These are phyloP conservation scores for Turdus rufiventris DNA, from an alignment of 2,113 vertebrate genomes.

Conservation along the genomic window DNA sequence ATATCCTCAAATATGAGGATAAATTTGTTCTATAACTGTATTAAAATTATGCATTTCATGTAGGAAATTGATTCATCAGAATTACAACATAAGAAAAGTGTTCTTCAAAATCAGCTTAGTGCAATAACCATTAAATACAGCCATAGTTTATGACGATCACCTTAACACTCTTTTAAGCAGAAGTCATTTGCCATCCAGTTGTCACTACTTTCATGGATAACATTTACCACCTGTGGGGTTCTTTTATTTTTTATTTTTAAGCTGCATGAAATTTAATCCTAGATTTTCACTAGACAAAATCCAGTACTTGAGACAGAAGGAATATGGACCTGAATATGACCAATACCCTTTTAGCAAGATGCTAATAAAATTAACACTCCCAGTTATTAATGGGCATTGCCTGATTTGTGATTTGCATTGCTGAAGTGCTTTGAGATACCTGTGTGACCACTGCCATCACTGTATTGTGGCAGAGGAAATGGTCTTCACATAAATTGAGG, in stretches of 20 bases:
- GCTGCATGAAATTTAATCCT: accelerated
- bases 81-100: neutral
- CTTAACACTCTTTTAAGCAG: neutral
- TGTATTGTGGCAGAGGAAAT: neutral
- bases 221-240: neutral
- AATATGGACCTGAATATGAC: neutral
- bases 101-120: neutral
- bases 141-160: neutral
- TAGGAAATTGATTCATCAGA: neutral
- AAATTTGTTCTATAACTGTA: neutral
- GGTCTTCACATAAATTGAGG: neutral
- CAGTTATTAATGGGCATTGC: neutral
- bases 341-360: neutral
- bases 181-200: neutral
- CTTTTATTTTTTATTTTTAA: neutral
- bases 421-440: neutral
- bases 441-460: neutral
- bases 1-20: neutral
- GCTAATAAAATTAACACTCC: neutral
- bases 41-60: neutral
- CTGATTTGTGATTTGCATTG: neutral
- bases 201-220: neutral
- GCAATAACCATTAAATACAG: neutral
- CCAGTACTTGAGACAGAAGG: neutral
- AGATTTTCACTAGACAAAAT: neutral